Conservation (phyloP, 2,888 invertebrate genomes). For the Zaprionus obscuricornis region DNA sequence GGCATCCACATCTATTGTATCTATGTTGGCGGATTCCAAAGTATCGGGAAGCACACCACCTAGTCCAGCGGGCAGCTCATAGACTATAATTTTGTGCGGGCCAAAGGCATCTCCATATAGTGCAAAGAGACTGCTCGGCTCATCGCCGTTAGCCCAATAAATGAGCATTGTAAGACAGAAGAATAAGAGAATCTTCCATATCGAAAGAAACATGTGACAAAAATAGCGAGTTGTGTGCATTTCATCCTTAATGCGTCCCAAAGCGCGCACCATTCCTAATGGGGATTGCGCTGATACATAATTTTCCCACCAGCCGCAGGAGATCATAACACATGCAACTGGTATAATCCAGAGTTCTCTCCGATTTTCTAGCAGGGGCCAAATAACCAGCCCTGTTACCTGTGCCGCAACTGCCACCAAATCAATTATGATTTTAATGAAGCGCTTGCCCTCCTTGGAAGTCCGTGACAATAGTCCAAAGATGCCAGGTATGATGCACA, state of each 20-base stretch:
- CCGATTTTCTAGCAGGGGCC: conserved; percentile 92
- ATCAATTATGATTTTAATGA: conserved; percentile 91
- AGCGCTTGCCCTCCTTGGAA: conserved; percentile 91
- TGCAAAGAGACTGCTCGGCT: conserved; percentile 90
- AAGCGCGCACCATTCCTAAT: conserved; percentile 87
- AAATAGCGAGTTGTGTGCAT: conserved; percentile 93
- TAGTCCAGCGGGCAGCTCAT: conserved; percentile 85
- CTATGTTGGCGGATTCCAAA: conserved; percentile 89
- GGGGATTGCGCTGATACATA: conserved; percentile 95
- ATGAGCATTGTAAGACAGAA: conserved; percentile 89
- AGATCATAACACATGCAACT: conserved; percentile 92
- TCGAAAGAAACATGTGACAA: conserved; percentile 93
- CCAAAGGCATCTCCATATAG: conserved; percentile 90
- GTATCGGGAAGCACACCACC: conserved; percentile 87
- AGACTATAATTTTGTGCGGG: conserved; percentile 90
- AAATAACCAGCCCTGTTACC: conserved; percentile 94
- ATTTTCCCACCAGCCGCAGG: conserved; percentile 99
- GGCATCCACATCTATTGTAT: conserved; percentile 89
- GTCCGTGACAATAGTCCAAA: conserved; percentile 91
- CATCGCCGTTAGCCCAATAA: conserved; percentile 90
- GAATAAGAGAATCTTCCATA: conserved; percentile 95
- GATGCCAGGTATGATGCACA: conserved; percentile 93
- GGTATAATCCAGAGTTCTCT: conserved; percentile 94
- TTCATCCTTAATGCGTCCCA: conserved; percentile 91
- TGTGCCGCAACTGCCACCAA: conserved; percentile 94